phyloP scores from a whole-genome alignment of 2,888 invertebrate genomes.

The Cartodere bifasciata region DNA sequence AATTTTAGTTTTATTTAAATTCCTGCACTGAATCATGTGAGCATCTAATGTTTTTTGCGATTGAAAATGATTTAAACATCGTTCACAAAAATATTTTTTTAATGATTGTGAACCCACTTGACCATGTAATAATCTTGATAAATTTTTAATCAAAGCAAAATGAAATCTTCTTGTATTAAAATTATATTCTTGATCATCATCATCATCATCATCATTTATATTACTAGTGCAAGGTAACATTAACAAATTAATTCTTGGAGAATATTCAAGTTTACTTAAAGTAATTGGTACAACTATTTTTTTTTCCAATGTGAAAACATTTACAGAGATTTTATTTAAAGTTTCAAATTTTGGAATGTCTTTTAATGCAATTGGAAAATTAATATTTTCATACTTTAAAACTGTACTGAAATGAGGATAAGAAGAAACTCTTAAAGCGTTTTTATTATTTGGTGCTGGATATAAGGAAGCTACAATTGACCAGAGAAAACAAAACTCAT shows the following conservation, averaged over 20 bases:
- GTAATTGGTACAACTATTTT: slow-evolving; percentile 9
- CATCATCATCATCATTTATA: slow-evolving; percentile 5
- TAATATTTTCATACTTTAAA: slow-evolving; percentile 13
- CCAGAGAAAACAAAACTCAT: slow-evolving; percentile 15
- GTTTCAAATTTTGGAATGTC: slow-evolving; percentile 15
- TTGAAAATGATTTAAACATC: slow-evolving; percentile 10
- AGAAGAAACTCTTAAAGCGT: slow-evolving; percentile 2
- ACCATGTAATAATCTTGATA: slow-evolving; percentile 10
- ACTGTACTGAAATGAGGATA: slow-evolving; percentile 14
- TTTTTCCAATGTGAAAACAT: slow-evolving; percentile 16
- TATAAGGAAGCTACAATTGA: slow-evolving; percentile 14
- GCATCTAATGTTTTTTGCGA: slow-evolving; percentile 5
- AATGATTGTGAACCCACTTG: slow-evolving; percentile 4
- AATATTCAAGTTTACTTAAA: slow-evolving; percentile 7
- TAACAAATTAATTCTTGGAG: slow-evolving; percentile 2
- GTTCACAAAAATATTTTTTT: slow-evolving; percentile 9
- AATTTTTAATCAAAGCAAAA: slow-evolving; percentile 12
- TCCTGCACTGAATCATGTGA: slow-evolving; percentile 8
- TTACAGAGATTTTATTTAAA: slow-evolving; percentile 15
- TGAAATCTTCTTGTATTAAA: no score
- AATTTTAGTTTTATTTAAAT: slow-evolving; percentile 8
- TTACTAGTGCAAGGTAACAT: slow-evolving; percentile 4
- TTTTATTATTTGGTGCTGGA: slow-evolving; percentile 9
- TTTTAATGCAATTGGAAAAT: slow-evolving; percentile 12
- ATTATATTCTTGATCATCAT: slow-evolving; percentile 1